Conservation (phyloP, 2,888 invertebrate species). For the Dermolepida albohirtum region DNA sequence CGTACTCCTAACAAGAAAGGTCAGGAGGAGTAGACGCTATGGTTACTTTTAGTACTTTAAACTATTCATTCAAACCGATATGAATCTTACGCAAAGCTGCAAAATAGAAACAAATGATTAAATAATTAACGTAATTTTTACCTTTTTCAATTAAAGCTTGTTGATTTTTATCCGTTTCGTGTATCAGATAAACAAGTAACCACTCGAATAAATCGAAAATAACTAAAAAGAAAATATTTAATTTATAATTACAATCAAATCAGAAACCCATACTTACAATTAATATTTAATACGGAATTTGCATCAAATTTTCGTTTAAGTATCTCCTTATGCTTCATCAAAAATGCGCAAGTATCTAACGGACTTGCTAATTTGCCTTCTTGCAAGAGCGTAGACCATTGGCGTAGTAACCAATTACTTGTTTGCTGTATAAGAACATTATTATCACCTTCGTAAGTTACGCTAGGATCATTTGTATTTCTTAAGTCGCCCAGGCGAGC, state of each 20-base stretch:
- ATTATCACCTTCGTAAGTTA: conserved; percentile 97
- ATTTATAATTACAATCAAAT: conserved; percentile 10
- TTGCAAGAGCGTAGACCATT: conserved; percentile 69
- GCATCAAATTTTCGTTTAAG: conserved; percentile 62
- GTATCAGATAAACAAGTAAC: conserved; percentile 84
- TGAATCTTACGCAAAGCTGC: no score
- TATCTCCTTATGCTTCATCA: conserved; percentile 68
- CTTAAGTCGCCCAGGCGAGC: conserved; percentile 87
- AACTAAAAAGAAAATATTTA: conserved; percentile 68
- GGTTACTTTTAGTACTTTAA: no score
- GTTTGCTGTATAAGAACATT: conserved; percentile 92
- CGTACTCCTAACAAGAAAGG: no score
- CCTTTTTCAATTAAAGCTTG: conserved; percentile 69
- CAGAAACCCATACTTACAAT: conserved; percentile 22
- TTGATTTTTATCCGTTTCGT: conserved; percentile 75
- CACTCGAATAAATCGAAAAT: conserved; percentile 81
- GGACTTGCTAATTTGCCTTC: conserved; percentile 73
- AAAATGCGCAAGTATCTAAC: conserved; percentile 77
- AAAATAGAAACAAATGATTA: no score
- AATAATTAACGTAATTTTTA: conserved; percentile 36
- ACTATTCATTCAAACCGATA: no score
- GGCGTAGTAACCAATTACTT: conserved; percentile 85
- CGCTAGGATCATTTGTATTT: conserved; percentile 88
- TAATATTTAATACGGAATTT: conserved; percentile 15
- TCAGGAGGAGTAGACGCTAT: no score